Percentiles rank a stretch among this genome's conserved stretches.
Conservation (phyloP, 2,797 vertebrate genomes). For the Erpetoichthys calabaricus region DNA sequence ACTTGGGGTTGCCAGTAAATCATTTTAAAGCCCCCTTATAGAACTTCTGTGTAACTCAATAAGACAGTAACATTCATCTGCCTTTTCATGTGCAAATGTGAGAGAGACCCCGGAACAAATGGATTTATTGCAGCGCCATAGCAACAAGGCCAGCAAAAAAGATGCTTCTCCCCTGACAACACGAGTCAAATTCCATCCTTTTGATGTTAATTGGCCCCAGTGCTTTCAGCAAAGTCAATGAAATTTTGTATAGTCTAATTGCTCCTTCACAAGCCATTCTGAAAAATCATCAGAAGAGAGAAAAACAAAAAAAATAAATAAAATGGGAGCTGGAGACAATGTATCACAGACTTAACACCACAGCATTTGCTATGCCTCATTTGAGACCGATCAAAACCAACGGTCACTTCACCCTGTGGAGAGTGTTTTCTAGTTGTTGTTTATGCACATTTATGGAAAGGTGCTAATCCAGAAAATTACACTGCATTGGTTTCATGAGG, state of each 20-base stretch:
- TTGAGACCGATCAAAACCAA: too few relatives aligned
- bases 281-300: background rate
- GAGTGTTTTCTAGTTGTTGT: too few relatives aligned
- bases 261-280: background rate
- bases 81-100: conserved; percentile 61
- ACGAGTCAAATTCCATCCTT: conserved; percentile 56
- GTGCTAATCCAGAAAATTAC: too few relatives aligned
- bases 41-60: conserved; percentile 62
- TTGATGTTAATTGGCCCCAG: conserved; percentile 65
- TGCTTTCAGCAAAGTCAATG: conserved; percentile 53
- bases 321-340: too few relatives aligned
- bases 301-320: too few relatives aligned
- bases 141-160: conserved; percentile 61
- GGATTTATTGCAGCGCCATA: conserved; percentile 53
- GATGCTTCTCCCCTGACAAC: conserved; percentile 56
- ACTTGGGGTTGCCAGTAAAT: conserved; percentile 31
- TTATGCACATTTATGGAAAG: too few relatives aligned
- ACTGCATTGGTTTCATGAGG: too few relatives aligned
- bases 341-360: too few relatives aligned
- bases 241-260: conserved; percentile 34
- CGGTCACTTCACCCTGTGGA: too few relatives aligned
- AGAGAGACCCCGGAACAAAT: conserved; percentile 56
- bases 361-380: too few relatives aligned
- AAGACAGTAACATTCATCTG: conserved; percentile 58
- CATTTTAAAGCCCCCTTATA: conserved; percentile 44